These are phyloP conservation scores for Falco cherrug DNA, from an alignment of 2,797 vertebrate genomes.

Conservation along the genomic window DNA sequence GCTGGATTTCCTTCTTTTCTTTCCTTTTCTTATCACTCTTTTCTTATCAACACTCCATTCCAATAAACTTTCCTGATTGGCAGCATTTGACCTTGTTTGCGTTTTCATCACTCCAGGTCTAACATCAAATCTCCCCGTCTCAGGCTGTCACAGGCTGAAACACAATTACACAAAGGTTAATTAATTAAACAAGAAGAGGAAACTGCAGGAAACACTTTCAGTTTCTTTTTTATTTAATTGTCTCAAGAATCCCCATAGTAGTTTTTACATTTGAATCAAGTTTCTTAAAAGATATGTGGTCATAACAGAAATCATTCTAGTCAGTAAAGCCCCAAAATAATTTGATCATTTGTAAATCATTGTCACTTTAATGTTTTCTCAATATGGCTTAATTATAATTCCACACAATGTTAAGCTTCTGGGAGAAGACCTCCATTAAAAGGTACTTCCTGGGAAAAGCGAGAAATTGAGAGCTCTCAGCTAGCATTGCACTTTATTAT, in stretches of 20 bases:
- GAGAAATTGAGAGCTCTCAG: slow-evolving; percentile 54
- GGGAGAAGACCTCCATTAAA: slow-evolving; percentile 52
- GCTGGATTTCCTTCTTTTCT: no score
- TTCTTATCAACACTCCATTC: no score
- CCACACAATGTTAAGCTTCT: slow-evolving; percentile 49
- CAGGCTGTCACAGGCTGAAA: no score
- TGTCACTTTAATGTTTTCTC: slow-evolving; percentile 69
- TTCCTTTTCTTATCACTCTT: no score
- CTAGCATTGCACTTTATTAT: slow-evolving; percentile 59
- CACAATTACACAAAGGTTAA: neutral
- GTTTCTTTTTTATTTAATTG: slow-evolving; percentile 48
- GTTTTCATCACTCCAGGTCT: no score
- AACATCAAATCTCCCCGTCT: no score
- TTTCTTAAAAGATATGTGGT: slow-evolving; percentile 70
- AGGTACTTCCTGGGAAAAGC: slow-evolving; percentile 59
- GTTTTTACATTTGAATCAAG: slow-evolving; percentile 49
- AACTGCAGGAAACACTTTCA: neutral
- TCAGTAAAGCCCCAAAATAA: slow-evolving; percentile 68
- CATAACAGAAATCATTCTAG: slow-evolving; percentile 65
- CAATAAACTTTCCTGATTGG: no score
- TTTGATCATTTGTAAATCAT: slow-evolving; percentile 70
- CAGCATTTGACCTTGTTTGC: no score
- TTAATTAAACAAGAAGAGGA: neutral
- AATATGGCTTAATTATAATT: slow-evolving; percentile 73
- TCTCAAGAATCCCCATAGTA: slow-evolving; percentile 33